Percentiles rank a stretch among this genome's conserved stretches.
Evolutionary conservation across 2,888 invertebrate species (phyloP).

Genomic region (Cheilosia impressa): DNA sequence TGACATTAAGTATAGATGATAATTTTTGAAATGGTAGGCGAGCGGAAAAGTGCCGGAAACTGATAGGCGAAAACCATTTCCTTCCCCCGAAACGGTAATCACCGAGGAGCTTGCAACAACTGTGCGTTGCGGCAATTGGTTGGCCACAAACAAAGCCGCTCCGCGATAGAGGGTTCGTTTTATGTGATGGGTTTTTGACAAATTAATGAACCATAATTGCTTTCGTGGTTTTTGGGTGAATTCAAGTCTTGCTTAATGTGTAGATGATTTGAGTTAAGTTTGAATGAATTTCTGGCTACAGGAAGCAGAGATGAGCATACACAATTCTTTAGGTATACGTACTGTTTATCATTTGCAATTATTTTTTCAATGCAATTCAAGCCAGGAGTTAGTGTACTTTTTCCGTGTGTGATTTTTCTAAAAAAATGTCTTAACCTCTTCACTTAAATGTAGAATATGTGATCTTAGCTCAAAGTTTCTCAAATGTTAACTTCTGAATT

Average conservation of each 20-base stretch:
- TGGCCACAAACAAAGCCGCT: neutral
- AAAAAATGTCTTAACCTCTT: too few species aligned
- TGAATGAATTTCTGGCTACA: too few species aligned
- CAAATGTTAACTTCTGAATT: too few species aligned
- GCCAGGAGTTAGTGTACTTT: too few species aligned
- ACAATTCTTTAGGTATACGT: too few species aligned
- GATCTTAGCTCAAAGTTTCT: too few species aligned
- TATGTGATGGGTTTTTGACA: conserved; percentile 23
- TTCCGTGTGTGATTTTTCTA: too few species aligned
- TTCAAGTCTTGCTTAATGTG: neutral
- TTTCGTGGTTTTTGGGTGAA: conserved; percentile 3
- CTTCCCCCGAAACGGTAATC: conserved; percentile 18
- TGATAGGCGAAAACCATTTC: conserved; percentile 38
- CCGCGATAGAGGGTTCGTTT: conserved; percentile 6
- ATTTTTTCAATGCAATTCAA: too few species aligned
- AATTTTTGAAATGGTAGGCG: conserved; percentile 1
- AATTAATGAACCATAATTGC: conserved; percentile 54
- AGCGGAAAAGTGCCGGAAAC: conserved; percentile 29
- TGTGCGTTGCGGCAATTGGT: neutral
- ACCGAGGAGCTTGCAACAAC: neutral
- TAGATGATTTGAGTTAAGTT: too few species aligned
- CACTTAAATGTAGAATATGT: too few species aligned
- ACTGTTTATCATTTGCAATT: too few species aligned
- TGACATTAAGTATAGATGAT: conserved; percentile 26
- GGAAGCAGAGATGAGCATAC: too few species aligned